Evolutionary conservation across 2,113 vertebrate genomes (phyloP).

Genomic region (Cairina moschata): DNA sequence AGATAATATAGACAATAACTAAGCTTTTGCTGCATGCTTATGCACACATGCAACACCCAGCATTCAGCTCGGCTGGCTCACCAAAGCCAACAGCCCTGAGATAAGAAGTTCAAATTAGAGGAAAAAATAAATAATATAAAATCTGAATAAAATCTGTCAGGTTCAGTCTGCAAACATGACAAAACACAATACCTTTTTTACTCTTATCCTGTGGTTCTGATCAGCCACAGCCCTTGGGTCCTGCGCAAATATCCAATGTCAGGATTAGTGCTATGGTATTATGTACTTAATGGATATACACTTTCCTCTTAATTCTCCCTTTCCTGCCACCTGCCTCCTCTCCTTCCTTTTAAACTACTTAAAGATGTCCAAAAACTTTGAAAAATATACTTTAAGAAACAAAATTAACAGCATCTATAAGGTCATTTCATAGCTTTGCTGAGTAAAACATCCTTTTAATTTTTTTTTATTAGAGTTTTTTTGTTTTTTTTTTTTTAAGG

Average conservation of each 20-base stretch:
- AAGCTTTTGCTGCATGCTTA: conserved; percentile 50
- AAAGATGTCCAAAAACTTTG: not conserved
- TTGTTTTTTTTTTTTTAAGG: not conserved
- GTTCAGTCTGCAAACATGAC: not conserved
- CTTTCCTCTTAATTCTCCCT: not conserved
- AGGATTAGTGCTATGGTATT: not conserved
- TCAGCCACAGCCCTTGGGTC: not conserved
- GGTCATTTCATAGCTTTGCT: not conserved
- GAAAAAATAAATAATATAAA: not conserved
- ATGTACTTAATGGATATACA: not conserved
- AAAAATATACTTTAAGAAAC: not conserved
- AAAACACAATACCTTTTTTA: not conserved
- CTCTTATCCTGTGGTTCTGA: not conserved
- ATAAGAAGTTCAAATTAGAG: not conserved
- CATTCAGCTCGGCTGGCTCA: conserved; percentile 3
- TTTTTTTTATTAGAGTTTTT: not conserved
- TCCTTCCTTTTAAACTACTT: not conserved
- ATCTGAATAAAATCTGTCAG: not conserved
- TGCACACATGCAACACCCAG: conserved; percentile 35
- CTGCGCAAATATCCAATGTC: not conserved
- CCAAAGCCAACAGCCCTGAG: not conserved
- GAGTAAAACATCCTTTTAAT: not conserved
- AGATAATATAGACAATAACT: conserved; percentile 70
- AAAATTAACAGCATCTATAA: not conserved
- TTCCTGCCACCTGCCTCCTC: not conserved